These are phyloP conservation scores for Suillia variegata DNA, from an alignment of 2,888 invertebrate species.

Conservation along the genomic window DNA sequence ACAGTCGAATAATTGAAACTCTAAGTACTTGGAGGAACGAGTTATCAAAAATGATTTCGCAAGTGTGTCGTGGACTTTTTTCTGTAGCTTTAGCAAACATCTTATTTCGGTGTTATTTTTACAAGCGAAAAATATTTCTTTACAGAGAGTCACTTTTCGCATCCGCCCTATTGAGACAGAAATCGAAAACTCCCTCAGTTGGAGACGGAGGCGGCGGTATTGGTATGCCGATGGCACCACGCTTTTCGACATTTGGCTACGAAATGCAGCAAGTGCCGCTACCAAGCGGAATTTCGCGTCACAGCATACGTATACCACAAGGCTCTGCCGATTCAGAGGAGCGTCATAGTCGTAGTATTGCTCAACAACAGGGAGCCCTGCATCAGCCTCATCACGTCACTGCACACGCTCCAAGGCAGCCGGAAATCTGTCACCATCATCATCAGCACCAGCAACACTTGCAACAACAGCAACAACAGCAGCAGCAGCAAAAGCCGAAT, in stretches of 20 bases:
- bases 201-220: constrained; percentile 40
- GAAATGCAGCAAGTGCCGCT: constrained; percentile 42
- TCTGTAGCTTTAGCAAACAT: too few species aligned
- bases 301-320: constrained; percentile 35
- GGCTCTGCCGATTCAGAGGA: constrained; percentile 37
- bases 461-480: constrained; percentile 24
- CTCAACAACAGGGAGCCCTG: constrained; percentile 26
- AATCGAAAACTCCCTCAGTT: constrained; percentile 55
- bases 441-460: constrained; percentile 57
- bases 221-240: constrained; percentile 43
- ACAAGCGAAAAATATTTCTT: too few species aligned
- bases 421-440: constrained; percentile 54
- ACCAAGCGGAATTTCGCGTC: constrained; percentile 21
- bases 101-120: too few species aligned
- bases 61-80: too few species aligned
- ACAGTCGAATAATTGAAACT: too few species aligned
- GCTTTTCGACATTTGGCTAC: constrained; percentile 61
- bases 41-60: too few species aligned
- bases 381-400: constrained; percentile 30
- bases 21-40: too few species aligned
- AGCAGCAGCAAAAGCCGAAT: constrained; percentile 23
- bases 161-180: constrained; percentile 52
- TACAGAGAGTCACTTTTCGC: constrained; percentile 58
- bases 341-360: constrained; percentile 38
- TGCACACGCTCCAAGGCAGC: constrained; percentile 19